Base-by-base conservation (phyloP, 2,888 invertebrate species). In the Rhogogaster chlorosoma region DNA sequence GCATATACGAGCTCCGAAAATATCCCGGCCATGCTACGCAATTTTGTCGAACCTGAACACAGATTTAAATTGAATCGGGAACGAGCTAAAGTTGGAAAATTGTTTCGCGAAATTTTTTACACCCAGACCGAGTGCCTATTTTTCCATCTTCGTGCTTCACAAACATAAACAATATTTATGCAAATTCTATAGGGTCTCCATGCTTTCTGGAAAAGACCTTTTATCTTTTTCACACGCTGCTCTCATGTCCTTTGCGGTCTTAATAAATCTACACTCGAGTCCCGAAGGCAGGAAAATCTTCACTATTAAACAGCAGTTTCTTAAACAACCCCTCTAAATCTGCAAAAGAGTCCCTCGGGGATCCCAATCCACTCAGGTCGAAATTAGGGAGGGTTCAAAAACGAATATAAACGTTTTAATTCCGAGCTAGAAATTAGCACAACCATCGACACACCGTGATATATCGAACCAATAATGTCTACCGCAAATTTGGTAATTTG, bases 231-330 rank as follows among this genome's bases (percentile, higher is more conserved):
- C 26, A 26, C 75, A 18, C 70, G 1, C 12, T 2, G 9, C 22
- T 12, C 22, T n/a, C 36, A 7, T 22, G 38, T 12, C 15, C 22
- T n/a, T 12, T 22, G 2, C 22, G n/a, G 29, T 78, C 53, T 22
- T 38, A 75, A 53, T 71, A 84, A 84, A 75, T 73, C 71, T 64
- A n/a, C 12, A 26, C 36, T 15, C 61, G 36, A 32, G 77, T 42
- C 29, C 49, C 49, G 12, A n/a, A 38, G 84, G 53, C 45, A 82
- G 71, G 75, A 67, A 83, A 86, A 88, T 87, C 86, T 85, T 83
- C 84, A 86, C 87, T 87, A 88, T 88, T 87, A 88, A 88, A 86
- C 83, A 87, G 87, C 87, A 86, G 87, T 88, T 87, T 87, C 84
- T 86, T 84, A 84, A 87, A 85, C 87, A 87, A 87, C 86, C 88